These are phyloP conservation scores for Sphyrna mokarran DNA, from an alignment of 2,113 vertebrate genomes.

Conservation along the genomic window DNA sequence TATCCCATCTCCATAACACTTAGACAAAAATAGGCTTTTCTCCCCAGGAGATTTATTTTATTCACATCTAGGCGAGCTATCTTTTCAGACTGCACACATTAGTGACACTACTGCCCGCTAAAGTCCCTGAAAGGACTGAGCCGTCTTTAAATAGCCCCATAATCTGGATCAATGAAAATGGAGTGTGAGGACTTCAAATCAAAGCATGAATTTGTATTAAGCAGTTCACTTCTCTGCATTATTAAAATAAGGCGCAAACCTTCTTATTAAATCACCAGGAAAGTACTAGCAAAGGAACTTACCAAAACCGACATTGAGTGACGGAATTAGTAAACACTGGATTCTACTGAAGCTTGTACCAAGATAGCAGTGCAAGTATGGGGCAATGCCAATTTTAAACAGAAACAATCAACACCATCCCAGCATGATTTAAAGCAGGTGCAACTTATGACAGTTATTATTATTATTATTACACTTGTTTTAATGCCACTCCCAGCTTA, in stretches of 20 bases:
- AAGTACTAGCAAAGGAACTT: background rate
- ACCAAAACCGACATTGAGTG: too few species aligned
- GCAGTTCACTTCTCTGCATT: background rate
- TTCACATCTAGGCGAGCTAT: background rate
- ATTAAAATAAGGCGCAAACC: background rate
- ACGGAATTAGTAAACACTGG: background rate
- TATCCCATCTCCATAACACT: slow-evolving; percentile 15
- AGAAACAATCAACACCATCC: background rate
- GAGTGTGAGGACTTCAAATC: background rate
- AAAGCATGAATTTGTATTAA: background rate
- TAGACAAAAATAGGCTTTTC: slow-evolving; percentile 14
- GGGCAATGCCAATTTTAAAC: background rate
- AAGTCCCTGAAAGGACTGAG: background rate
- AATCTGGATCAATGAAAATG: background rate
- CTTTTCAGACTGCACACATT: background rate
- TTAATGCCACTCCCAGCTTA: background rate
- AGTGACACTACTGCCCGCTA: background rate
- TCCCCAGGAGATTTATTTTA: background rate
- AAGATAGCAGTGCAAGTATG: background rate
- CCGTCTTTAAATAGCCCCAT: background rate
- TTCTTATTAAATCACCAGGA: background rate
- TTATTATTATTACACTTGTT: background rate
- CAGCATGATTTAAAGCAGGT: background rate
- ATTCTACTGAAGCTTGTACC: background rate
- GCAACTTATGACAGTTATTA: background rate